phyloP scores from a whole-genome alignment of 2,888 invertebrate species.

The Stenoptilia bipunctidactyla region DNA sequence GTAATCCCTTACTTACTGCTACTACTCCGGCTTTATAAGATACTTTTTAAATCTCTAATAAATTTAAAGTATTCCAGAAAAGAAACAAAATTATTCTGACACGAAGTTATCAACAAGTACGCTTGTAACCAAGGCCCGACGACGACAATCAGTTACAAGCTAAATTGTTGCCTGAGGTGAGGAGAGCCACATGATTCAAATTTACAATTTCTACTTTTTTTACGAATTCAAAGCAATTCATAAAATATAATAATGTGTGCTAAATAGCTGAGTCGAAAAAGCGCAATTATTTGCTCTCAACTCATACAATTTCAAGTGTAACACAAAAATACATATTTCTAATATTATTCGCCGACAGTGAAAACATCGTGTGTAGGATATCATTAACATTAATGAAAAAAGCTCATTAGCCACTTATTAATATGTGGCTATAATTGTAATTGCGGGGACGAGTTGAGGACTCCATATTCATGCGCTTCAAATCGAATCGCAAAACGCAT shows the following conservation, averaged over 20 bases:
- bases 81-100: constrained; percentile 34
- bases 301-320: constrained; percentile 24
- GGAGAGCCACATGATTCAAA: constrained; percentile 31
- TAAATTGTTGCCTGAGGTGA: constrained; percentile 45
- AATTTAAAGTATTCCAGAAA: constrained; percentile 44
- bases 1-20: constrained; percentile 49
- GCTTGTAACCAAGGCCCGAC: constrained; percentile 57
- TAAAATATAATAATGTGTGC: constrained; percentile 36
- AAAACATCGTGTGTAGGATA: constrained; percentile 31
- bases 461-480: background rate
- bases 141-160: constrained; percentile 56
- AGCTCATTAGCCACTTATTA: constrained; percentile 24
- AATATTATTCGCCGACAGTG: constrained; percentile 24
- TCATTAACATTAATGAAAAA: constrained; percentile 39
- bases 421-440: background rate
- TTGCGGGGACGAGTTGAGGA: constrained; percentile 14
- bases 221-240: constrained; percentile 11
- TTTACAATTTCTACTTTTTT: background rate
- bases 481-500: constrained; percentile 15
- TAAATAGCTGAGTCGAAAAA: constrained; percentile 43
- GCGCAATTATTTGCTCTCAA: constrained; percentile 38
- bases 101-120: constrained; percentile 48
- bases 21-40: constrained; percentile 48
- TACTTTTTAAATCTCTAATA: constrained; percentile 45
- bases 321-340: constrained; percentile 17